Percentiles rank a stretch among this genome's conserved stretches.
Conservation (phyloP, 2,888 invertebrate species). For the Villa cingulata region DNA sequence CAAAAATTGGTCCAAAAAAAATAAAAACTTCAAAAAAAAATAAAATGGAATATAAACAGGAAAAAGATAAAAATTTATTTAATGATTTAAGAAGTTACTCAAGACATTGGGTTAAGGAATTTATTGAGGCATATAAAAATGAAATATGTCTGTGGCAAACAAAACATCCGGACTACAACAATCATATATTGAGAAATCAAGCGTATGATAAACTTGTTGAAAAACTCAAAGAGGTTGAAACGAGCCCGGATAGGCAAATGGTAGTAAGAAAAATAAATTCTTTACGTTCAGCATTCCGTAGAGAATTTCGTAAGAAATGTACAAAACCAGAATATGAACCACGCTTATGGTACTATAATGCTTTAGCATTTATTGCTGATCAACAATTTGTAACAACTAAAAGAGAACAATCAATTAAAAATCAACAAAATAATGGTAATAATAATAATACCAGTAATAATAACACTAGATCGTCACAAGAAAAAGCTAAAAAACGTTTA, state of each 20-base stretch:
- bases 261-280: conserved; percentile 35
- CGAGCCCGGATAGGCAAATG: conserved; percentile 32
- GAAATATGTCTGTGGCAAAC: conserved; percentile 34
- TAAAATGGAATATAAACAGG: neutral
- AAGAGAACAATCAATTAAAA: neutral
- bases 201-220: conserved; percentile 32
- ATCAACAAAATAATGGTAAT: neutral
- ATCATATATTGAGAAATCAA: conserved; percentile 29
- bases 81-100: conserved; percentile 32
- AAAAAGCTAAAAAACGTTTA: neutral
- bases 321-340: conserved; percentile 29
- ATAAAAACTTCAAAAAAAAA: no score
- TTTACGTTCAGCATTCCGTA: conserved; percentile 30
- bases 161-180: conserved; percentile 33
- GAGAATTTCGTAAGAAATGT: conserved; percentile 29
- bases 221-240: conserved; percentile 33
- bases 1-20: no score
- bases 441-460: no score
- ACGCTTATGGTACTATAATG: conserved; percentile 32
- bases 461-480: neutral
- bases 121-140: conserved; percentile 31
- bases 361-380: conserved; percentile 30
- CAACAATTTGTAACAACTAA: conserved; percentile 15
- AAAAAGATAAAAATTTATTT: conserved; percentile 18
- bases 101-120: conserved; percentile 32